Evolutionary conservation across 35 echinoderm and acorn worm species (phyloP), one percentile per base, ranked within the genome.

Genomic region (Ophioderma brevispina): DNA sequence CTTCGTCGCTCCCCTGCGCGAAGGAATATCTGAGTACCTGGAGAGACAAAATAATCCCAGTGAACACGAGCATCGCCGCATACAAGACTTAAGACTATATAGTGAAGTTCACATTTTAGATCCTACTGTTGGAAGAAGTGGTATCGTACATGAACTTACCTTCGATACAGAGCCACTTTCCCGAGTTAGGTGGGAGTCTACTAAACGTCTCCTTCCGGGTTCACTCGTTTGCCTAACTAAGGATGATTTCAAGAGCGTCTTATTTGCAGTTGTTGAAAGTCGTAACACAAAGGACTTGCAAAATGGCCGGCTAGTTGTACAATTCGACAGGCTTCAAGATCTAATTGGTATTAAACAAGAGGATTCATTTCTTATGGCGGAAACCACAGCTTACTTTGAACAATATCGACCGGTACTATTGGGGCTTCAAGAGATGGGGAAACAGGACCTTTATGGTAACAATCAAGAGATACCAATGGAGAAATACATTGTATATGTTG

Each of bases 351-450:
- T 76, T 32, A 33, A 82, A 38, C 87, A 87, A 39, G 76, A 85
- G 40, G 36, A 37, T 52, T 56, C 31, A 89, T 99, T 91, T 33
- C 78, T 87, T 1, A 99, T 99, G 97, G 91, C 91, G 34, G 97
- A 99, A 50, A 93, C 97, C 30, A 91, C 97, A 39, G 94, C 97
- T 14, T 99, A 95, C 85, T 99, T 99, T 80, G 97, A 99, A 82
- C 90, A 93, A 40, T 99, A 99, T 64, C 80, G 97, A 23, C 93
- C 95, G 70, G 97, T 99, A 15, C 88, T 99, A 0, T 36, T 81
- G 33, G 80, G 97, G 35, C 79, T 99, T 13, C 91, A 99, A 82
- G 31, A 89, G 76, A 89, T 95, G 79, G 86, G 6, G 32, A 55
- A 37, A 32, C 78, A 0, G 39, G 18, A 5, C 39, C 8, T 19